Evolutionary conservation across 2,888 invertebrate genomes (phyloP).

Genomic region (Dryocosmus kuriphilus): DNA sequence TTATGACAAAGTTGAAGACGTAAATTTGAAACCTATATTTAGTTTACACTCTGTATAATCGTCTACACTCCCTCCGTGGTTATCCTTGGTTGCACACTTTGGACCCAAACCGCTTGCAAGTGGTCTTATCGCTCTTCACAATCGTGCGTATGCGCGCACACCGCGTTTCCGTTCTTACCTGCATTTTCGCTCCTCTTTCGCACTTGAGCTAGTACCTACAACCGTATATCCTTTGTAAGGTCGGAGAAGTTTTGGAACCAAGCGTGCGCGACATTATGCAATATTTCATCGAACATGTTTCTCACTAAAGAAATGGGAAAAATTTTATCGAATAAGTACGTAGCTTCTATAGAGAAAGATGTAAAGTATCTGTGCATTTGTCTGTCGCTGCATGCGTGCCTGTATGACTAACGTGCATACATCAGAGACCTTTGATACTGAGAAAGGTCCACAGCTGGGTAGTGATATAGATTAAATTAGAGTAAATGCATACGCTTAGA

Average conservation of each 20-base stretch:
- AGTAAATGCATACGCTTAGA: constrained; percentile 37
- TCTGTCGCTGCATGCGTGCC: constrained; percentile 66
- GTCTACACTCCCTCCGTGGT: constrained; percentile 58
- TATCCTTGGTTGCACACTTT: constrained; percentile 64
- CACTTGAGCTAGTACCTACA: constrained; percentile 66
- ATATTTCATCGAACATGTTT: constrained; percentile 56
- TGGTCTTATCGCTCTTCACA: constrained; percentile 62
- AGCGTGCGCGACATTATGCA: constrained; percentile 61
- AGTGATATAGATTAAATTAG: constrained; percentile 57
- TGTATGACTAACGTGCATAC: constrained; percentile 65
- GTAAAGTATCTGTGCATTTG: constrained; percentile 66
- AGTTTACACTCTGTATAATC: constrained; percentile 50
- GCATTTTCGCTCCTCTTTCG: constrained; percentile 61
- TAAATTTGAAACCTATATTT: constrained; percentile 20
- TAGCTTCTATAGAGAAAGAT: constrained; percentile 62
- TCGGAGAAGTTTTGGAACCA: constrained; percentile 66
- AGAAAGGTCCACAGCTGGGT: constrained; percentile 77
- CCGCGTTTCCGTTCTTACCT: constrained; percentile 60
- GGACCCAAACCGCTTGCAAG: constrained; percentile 52
- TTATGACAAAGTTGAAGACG: background rate
- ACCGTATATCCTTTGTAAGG: constrained; percentile 67
- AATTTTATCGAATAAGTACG: background rate
- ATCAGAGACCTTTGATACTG: constrained; percentile 77
- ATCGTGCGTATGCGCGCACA: constrained; percentile 64
- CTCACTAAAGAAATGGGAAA: constrained; percentile 10